Evolutionary conservation across 2,113 vertebrate genomes (phyloP).

Genomic region (Grus americana): DNA sequence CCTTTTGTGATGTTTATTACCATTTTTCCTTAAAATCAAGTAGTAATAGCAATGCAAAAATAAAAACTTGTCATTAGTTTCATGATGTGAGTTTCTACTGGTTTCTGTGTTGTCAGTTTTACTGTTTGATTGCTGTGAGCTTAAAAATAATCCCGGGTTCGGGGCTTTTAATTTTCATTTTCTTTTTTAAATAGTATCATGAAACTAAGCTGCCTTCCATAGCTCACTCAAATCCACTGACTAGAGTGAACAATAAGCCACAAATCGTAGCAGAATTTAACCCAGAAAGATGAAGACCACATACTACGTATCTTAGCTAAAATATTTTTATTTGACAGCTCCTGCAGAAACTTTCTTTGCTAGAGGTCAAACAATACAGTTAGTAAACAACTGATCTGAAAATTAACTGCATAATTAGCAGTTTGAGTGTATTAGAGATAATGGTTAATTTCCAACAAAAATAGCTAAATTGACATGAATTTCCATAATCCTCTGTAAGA

Average conservation of each 20-base stretch:
- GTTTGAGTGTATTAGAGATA: neutral
- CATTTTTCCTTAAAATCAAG: neutral
- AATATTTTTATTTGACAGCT: neutral
- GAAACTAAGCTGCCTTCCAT: neutral
- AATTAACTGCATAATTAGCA: neutral
- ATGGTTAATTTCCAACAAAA: neutral
- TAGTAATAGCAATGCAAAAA: neutral
- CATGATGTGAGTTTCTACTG: neutral
- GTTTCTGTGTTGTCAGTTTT: neutral
- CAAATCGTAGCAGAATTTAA: neutral
- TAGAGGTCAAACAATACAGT: neutral
- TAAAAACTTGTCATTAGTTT: neutral
- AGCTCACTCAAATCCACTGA: neutral
- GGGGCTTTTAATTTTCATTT: neutral
- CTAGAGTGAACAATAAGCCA: neutral
- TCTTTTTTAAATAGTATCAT: neutral
- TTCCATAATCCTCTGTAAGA: neutral
- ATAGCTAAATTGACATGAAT: neutral
- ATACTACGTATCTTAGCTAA: neutral
- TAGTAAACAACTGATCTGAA: constrained; percentile 2
- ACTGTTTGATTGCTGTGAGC: neutral
- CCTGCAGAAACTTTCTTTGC: neutral
- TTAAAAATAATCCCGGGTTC: neutral
- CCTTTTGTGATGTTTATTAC: neutral
- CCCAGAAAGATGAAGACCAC: neutral